Conservation (phyloP, 2,888 invertebrate genomes). For the Eupithecia subfuscata region DNA sequence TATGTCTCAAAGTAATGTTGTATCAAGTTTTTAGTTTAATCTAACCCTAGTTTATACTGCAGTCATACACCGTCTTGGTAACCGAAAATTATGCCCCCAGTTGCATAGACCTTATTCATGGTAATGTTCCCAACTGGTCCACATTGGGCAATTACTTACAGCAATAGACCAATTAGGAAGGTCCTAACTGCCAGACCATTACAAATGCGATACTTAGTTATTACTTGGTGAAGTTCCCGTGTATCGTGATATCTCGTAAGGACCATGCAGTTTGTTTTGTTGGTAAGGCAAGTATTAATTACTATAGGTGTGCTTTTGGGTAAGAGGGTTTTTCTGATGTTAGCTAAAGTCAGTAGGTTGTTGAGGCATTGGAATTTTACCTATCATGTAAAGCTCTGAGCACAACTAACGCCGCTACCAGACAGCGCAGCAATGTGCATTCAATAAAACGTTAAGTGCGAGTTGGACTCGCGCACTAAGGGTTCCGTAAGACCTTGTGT, state of each 20-base stretch:
- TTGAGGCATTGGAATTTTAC: too few relatives aligned
- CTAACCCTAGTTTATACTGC: too few relatives aligned
- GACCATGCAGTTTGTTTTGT: slow-evolving; percentile 34
- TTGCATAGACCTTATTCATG: slow-evolving; percentile 49
- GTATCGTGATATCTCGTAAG: slow-evolving; percentile 36
- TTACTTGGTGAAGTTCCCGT: slow-evolving; percentile 31
- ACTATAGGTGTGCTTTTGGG: too few relatives aligned
- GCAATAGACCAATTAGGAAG: slow-evolving; percentile 65
- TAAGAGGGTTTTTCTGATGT: too few relatives aligned
- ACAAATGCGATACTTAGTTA: slow-evolving; percentile 49
- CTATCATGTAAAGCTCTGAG: too few relatives aligned
- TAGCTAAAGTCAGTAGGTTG: too few relatives aligned
- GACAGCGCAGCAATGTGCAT: too few relatives aligned
- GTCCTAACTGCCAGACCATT: slow-evolving; percentile 52
- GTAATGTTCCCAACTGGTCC: slow-evolving; percentile 59
- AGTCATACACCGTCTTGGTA: not conserved
- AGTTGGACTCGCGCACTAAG: too few relatives aligned
- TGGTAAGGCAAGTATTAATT: too few relatives aligned
- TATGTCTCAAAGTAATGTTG: not conserved
- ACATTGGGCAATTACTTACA: slow-evolving; percentile 62
- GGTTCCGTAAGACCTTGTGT: too few relatives aligned
- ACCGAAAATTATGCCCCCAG: slow-evolving; percentile 53
- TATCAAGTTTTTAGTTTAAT: not conserved
- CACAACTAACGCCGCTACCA: too few relatives aligned
- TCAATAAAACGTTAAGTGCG: too few relatives aligned